Conservation (phyloP, 2,113 vertebrate genomes). For the Leucopternis melanops region DNA sequence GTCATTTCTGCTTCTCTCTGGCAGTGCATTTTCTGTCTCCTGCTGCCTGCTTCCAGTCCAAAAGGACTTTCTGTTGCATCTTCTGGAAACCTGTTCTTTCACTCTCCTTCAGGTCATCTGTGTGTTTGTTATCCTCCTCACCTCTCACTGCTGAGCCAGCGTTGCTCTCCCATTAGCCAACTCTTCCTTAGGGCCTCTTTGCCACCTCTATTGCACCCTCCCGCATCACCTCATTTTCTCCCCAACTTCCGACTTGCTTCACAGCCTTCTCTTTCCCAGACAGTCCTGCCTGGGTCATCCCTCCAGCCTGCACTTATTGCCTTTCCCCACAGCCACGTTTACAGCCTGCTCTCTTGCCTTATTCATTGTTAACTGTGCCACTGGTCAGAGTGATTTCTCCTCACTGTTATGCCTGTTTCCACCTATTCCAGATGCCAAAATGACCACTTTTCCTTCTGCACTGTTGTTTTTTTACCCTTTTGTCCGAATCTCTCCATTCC, state of each 20-base stretch:
- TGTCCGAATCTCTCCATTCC: background rate
- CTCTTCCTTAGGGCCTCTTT: background rate
- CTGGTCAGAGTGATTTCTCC: background rate
- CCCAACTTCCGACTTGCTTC: background rate
- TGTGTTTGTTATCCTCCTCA: background rate
- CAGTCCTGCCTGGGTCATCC: background rate
- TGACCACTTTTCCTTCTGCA: background rate
- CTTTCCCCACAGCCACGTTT: background rate
- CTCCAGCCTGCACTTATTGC: background rate
- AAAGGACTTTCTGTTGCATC: background rate
- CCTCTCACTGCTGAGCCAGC: background rate
- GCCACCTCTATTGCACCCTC: background rate
- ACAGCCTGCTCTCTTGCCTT: background rate
- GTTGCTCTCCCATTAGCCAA: background rate
- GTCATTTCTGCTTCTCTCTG: background rate
- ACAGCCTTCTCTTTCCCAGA: background rate
- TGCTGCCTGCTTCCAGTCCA: background rate
- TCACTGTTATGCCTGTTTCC: background rate
- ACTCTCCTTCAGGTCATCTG: background rate
- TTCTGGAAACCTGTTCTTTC: background rate
- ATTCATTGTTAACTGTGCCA: background rate
- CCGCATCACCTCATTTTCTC: background rate
- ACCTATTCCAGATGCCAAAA: background rate
- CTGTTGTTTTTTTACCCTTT: background rate
- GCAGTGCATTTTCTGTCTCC: background rate